phyloP scores from a whole-genome alignment of 2,888 invertebrate genomes.

The Caenorhabditis wallacei region DNA sequence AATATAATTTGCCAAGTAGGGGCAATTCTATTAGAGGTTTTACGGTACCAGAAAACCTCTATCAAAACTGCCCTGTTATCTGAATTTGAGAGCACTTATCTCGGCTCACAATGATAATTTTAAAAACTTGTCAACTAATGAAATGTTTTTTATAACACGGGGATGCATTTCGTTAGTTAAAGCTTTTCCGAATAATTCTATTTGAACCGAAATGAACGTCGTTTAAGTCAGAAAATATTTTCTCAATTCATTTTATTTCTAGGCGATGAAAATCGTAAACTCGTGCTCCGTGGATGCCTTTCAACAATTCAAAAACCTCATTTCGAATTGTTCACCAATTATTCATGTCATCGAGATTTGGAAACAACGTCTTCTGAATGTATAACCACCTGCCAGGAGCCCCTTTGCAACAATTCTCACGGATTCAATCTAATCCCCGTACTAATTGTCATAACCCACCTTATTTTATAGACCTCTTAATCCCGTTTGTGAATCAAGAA shows the following conservation, averaged over 20 bases:
- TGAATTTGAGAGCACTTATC: too few species aligned
- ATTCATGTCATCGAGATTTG: slow-evolving; percentile 27
- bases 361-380: slow-evolving; percentile 27
- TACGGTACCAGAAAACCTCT: too few species aligned
- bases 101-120: not conserved
- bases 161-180: too few species aligned
- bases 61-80: too few species aligned
- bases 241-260: too few species aligned
- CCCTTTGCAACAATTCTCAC: slow-evolving; percentile 51
- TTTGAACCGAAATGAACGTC: too few species aligned
- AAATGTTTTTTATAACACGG: not conserved
- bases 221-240: too few species aligned
- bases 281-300: slow-evolving; percentile 48
- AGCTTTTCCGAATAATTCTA: too few species aligned
- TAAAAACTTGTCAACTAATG: not conserved
- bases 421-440: slow-evolving; percentile 5
- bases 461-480: not conserved
- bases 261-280: slow-evolving; percentile 28
- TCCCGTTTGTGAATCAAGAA: not conserved
- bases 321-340: slow-evolving; percentile 37
- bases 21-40: too few species aligned
- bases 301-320: slow-evolving; percentile 33
- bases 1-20: too few species aligned
- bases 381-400: slow-evolving; percentile 44
- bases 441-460: not conserved